Evolutionary conservation across 2,888 invertebrate species (phyloP).

Genomic region (Syrphus vitripennis): DNA sequence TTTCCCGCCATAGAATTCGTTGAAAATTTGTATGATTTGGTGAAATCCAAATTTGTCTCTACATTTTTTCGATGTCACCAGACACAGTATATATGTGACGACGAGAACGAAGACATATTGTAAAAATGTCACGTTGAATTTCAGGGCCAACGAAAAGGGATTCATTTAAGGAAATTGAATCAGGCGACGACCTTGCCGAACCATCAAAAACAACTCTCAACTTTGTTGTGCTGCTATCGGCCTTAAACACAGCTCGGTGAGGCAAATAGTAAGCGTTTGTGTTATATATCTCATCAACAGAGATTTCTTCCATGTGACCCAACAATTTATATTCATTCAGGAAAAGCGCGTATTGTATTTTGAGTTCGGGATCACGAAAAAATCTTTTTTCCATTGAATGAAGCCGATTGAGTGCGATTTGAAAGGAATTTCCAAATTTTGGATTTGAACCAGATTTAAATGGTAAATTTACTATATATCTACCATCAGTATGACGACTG

Average conservation of each 20-base stretch:
- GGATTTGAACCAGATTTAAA: background rate
- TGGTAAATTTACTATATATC: background rate
- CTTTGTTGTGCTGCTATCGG: too few relatives aligned
- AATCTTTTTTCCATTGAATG: too few relatives aligned
- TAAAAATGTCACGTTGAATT: too few relatives aligned
- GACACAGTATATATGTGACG: too few relatives aligned
- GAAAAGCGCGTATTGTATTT: constrained; percentile 48
- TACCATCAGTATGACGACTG: background rate
- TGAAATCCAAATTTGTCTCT: constrained; percentile 38
- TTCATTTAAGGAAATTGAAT: constrained; percentile 39
- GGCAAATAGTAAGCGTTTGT: constrained; percentile 32
- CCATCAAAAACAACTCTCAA: too few relatives aligned
- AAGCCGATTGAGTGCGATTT: constrained; percentile 16
- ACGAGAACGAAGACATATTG: too few relatives aligned
- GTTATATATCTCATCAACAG: background rate
- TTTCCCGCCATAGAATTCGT: constrained; percentile 46
- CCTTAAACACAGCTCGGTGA: constrained; percentile 42
- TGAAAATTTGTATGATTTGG: constrained; percentile 35
- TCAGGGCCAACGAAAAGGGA: constrained; percentile 33
- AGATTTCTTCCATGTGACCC: constrained; percentile 39
- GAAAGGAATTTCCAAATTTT: constrained; percentile 15
- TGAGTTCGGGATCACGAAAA: too few relatives aligned
- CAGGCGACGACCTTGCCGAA: constrained; percentile 23
- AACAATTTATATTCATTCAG: constrained; percentile 34
- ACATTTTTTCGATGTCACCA: constrained; percentile 53